Base-by-base conservation (phyloP, 2,888 invertebrate species). In the Agrotis puta region DNA sequence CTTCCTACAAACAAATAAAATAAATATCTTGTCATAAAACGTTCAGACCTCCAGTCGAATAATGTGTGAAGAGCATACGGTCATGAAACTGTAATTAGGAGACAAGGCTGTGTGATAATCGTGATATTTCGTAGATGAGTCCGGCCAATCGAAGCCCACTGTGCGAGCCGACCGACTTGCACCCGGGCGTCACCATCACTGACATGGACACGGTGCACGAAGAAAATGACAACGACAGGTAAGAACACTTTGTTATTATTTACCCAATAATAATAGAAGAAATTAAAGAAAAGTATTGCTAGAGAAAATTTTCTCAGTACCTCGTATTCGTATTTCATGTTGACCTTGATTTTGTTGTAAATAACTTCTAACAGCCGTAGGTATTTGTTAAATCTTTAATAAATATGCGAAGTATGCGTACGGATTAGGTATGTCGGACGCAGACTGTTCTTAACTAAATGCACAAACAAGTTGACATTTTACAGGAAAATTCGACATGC, bases 151-250 rank as follows among this genome's bases (percentile, higher is more conserved):
- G 93, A 73, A 88, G 87, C 69, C 89, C 93, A 84, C 89, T 92
- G 84, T 88, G 90, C 77, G 94, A 94, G 76, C 84, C 91, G 85
- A 88, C 82, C 79, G 95, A 94, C 79, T 70, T 89, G 84, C 92
- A 93, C 69, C 94, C 95, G 71, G 91, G 88, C 79, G 92, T 95
- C 88, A 93, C 93, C 45, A 89, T 95, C 78, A 94, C 94, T 27
- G 96, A 96, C 86, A 96, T 96, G 96, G 96, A 96, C 83, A 95
- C 96, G 5, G 95, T 96, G 33, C 95, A 95, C 67, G 96, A 96
- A 84, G 96, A 96, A 86, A 96, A 95, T 86, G 95, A 95, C 85
- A 94, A 92, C 80, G 95, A 95, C 90, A 95, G 95, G 95, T 95
- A 89, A 50, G 70, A 33, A 61, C 24, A 56, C 20, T 4, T 47